Evolutionary conservation across 2,888 invertebrate species (phyloP), one percentile per base, ranked within the genome.

Genomic region (Monopis laevigella): DNA sequence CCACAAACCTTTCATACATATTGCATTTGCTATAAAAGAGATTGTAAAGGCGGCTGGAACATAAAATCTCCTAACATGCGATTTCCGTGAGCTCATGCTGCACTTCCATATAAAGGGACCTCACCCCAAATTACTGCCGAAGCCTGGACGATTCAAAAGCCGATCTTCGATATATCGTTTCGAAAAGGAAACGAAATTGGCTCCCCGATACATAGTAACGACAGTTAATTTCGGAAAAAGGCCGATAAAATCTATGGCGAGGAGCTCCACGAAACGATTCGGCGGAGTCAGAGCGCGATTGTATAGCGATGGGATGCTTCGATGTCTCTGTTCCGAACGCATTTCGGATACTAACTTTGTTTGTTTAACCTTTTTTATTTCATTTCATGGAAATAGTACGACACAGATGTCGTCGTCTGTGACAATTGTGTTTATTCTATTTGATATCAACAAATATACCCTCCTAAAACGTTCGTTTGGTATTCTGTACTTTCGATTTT

Each of bases 181-280:
- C 16, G 19, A 18, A 36, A 16, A 36, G n/a, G 36, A 24, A 7
- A 24, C 24, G 19, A 36, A 36, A 36, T 12, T 21, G 16, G 32
- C 32, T 32, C 17, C 21, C 19, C 18, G 4, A 18, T 36, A 36
- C 36, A 21, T 19, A 36, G 36, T 36, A 36, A 36, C 36, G 36
- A 36, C 36, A 36, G 36, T 36, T 36, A 36, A 36, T 36, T 36
- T 36, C 19, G 18, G 36, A 36, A 36, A 36, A 36, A 36, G 36
- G 36, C 19, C 36, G 36, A 36, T 36, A 36, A 36, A 36, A 36
- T 36, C 36, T 36, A 36, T 36, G 36, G 36, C 19, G 21, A 16
- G 13, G 36, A 36, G 36, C 21, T 17, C n/a, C 10, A 32, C 32
- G 32, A 32, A 14, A 14, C 32, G 32, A 32, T 4, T 32, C 32